Evolutionary conservation across 1,140 invertebrate genomes (phyloP).

Genomic region (Solenopsis invicta): DNA sequence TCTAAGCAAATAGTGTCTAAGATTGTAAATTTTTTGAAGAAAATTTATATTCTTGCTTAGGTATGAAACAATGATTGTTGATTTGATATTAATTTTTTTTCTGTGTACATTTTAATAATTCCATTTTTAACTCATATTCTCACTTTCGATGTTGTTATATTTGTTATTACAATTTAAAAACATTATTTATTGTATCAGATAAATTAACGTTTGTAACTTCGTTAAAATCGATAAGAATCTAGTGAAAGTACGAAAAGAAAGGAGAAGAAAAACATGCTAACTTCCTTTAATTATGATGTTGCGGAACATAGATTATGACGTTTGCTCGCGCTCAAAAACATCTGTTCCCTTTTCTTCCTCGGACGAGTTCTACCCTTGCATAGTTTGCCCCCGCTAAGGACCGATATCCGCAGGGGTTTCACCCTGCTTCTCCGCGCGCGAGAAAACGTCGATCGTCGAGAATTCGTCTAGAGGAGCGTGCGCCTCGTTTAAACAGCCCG

Average conservation of each 20-base stretch:
- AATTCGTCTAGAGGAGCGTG: constrained; percentile 64
- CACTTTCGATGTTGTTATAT: neutral
- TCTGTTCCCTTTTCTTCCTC: constrained; percentile 84
- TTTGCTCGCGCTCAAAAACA: constrained; percentile 86
- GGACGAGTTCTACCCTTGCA: constrained; percentile 77
- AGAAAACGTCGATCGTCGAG: constrained; percentile 70
- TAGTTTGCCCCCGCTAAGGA: constrained; percentile 75
- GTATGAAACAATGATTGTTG: no score
- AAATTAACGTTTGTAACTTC: neutral
- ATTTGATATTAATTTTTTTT: no score
- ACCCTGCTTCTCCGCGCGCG: constrained; percentile 76
- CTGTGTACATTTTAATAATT: constrained; percentile 4
- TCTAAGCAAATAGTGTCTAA: no score
- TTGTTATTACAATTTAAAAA: neutral
- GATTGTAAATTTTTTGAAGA: no score
- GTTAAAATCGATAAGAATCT: constrained; percentile 1
- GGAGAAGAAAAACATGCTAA: constrained; percentile 58
- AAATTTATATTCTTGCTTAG: no score
- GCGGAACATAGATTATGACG: constrained; percentile 87
- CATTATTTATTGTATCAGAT: neutral
- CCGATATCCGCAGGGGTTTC: constrained; percentile 81
- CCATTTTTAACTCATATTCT: neutral
- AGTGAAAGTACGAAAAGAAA: neutral
- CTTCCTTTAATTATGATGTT: constrained; percentile 86
- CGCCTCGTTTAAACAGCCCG: constrained; percentile 79